A percentile compares a stretch with the other conserved stretches of the same genome.
These are phyloP conservation scores for Oophaga sylvatica DNA, from an alignment of 2,797 vertebrate species.

Conservation along the genomic window DNA sequence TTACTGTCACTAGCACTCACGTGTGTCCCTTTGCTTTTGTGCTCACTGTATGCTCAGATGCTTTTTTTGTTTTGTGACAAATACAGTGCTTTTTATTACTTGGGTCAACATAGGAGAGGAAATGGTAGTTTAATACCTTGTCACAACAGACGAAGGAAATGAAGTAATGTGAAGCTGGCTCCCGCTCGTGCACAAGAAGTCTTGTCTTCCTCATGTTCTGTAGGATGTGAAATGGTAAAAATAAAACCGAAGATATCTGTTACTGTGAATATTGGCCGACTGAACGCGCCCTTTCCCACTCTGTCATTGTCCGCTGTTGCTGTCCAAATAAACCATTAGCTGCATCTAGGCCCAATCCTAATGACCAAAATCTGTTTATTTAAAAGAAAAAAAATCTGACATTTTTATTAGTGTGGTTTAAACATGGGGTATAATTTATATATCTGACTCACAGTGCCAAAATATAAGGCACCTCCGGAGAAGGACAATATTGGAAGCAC, in stretches of 20 bases:
- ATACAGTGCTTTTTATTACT: slow-evolving; percentile 31
- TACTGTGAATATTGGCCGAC: neutral
- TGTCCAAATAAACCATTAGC: slow-evolving; percentile 46
- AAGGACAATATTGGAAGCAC: neutral
- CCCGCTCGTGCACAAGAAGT: neutral
- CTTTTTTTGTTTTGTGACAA: slow-evolving; percentile 6
- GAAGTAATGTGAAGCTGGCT: slow-evolving; percentile 34
- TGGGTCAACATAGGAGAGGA: slow-evolving; percentile 40
- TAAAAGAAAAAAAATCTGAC: neutral
- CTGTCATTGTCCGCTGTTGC: slow-evolving; percentile 8
- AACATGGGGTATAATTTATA: slow-evolving; percentile 20
- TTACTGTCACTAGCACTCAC: neutral
- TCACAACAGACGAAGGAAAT: slow-evolving; percentile 53
- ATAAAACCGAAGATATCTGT: slow-evolving; percentile 5
- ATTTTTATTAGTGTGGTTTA: slow-evolving; percentile 17
- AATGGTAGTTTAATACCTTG: slow-evolving; percentile 47
- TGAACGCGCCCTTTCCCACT: neutral
- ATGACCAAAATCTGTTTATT: slow-evolving; percentile 20
- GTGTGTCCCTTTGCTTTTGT: neutral
- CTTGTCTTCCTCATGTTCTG: slow-evolving; percentile 24
- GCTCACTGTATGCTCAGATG: neutral
- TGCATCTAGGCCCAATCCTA: neutral
- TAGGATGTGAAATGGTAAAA: neutral
- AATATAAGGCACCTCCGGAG: neutral
- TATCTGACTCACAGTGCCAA: neutral